Base-by-base conservation (phyloP, 2,888 invertebrate genomes). In the Sarcophaga rosellei region DNA sequence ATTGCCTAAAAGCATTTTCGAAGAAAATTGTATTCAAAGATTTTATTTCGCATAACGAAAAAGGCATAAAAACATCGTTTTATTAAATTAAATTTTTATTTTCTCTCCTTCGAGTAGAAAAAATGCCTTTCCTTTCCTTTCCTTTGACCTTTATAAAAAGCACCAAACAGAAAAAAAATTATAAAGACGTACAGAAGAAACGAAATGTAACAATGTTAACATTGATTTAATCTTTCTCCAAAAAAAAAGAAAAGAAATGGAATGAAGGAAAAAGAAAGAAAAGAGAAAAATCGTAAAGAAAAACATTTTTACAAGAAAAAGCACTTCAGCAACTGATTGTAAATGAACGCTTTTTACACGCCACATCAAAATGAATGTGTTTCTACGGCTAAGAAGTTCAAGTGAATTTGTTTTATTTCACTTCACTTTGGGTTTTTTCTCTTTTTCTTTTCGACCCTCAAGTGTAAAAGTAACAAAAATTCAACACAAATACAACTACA, bases 301-400 rank as follows among this genome's bases (percentile, higher is more conserved):
- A 72, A 45, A 62, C 68, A 47, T 57, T 78, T 79, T 84, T 35
- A 84, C 86, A 86, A 83, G 86, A 65, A 83, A 86, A 86, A 86
- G 83, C 86, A 86, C 86, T 86, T 86, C 59, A 53, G 70, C 21
- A 47, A 76, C 59, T 81, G 76, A 86, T 83, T 79, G 80, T 20
- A 59, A 77, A 59, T 74, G 47, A 84, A 80, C 21, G 77, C 53
- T 77, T 66, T 74, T 74, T 69, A 74, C 72, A 81, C 57, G 79
- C 79, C 79, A 82, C 75, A 74, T 76, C 53, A 66, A 82, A 75
- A 75, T 78, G 66, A 63, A 85, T 82, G 65, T 74, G 4, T 53
- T 12, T 53, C 53, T 53, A 23, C 78, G 70, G 63, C 47, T 53
- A 20, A 61, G 3, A 66, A 73, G 17, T 73, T 63, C 45, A 76